Evolutionary conservation across 2,888 invertebrate genomes (phyloP).

Genomic region (Macrophya alboannulata): DNA sequence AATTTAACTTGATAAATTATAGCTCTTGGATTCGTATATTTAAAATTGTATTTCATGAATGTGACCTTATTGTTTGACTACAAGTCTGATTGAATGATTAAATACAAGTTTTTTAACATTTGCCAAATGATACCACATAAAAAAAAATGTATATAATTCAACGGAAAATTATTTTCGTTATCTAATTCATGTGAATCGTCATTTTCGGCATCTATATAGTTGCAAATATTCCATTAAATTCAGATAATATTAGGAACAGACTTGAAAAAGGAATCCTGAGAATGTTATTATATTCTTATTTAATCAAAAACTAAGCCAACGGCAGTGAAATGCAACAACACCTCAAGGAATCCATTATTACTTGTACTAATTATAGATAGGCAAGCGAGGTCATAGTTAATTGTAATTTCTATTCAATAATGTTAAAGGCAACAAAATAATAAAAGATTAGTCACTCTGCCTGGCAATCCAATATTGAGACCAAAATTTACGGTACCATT

Average conservation of each 20-base stretch:
- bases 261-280: neutral
- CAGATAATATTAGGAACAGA: neutral
- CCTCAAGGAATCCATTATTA: slow-evolving; percentile 34
- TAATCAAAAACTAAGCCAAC: slow-evolving; percentile 17
- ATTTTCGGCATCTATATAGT: neutral
- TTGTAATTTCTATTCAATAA: slow-evolving; percentile 8
- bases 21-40: neutral
- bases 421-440: neutral
- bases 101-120: neutral
- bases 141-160: neutral
- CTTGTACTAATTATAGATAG: slow-evolving; percentile 39
- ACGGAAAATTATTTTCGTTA: neutral
- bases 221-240: neutral
- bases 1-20: slow-evolving; percentile 1
- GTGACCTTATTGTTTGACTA: neutral
- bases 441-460: neutral
- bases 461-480: neutral
- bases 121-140: neutral
- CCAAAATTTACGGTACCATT: neutral
- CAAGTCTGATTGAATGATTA: neutral
- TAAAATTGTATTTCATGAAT: neutral
- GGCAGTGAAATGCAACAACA: slow-evolving; percentile 50
- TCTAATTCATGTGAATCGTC: neutral
- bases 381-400: slow-evolving; percentile 31
- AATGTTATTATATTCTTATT: slow-evolving; percentile 15